Percentiles rank a stretch among this genome's conserved stretches.
Conservation (phyloP, 2,797 vertebrate species). For the Channa striata region DNA sequence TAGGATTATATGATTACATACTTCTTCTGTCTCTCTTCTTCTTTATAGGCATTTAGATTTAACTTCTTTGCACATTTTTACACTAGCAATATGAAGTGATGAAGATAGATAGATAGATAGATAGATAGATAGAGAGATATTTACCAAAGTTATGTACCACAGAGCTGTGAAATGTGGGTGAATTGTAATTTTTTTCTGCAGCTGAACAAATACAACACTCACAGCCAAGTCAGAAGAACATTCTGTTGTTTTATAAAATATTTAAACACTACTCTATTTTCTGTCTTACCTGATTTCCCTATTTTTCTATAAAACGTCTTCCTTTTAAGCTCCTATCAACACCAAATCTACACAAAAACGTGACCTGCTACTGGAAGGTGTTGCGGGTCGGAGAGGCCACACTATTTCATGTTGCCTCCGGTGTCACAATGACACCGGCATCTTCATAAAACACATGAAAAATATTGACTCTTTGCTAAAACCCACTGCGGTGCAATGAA, state of each 20-base stretch:
- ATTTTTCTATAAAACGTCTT: neutral
- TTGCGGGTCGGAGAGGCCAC: slow-evolving; percentile 15
- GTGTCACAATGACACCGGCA: slow-evolving; percentile 42
- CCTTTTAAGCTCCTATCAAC: slow-evolving; percentile 23
- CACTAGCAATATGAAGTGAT: slow-evolving; percentile 18
- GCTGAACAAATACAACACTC: neutral
- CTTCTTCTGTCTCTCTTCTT: slow-evolving; percentile 26
- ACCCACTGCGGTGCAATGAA: slow-evolving; percentile 18
- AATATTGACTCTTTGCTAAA: slow-evolving; percentile 28
- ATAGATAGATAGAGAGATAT: slow-evolving; percentile 2
- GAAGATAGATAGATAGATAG: no score
- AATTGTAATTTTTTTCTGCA: neutral
- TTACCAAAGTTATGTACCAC: neutral
- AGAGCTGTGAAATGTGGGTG: neutral
- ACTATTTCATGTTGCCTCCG: slow-evolving; percentile 19
- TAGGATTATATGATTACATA: slow-evolving; percentile 50
- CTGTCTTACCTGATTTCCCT: neutral
- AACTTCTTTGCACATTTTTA: slow-evolving; percentile 26
- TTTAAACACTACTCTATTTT: slow-evolving; percentile 1
- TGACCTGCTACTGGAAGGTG: slow-evolving; percentile 11
- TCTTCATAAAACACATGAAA: slow-evolving; percentile 31
- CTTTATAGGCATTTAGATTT: slow-evolving; percentile 33
- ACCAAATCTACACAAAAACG: slow-evolving; percentile 1
- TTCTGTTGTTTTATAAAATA: slow-evolving; percentile 8
- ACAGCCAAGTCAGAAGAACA: neutral